Conservation (phyloP, 53 echinoderm and acorn worm species). For the Glandiceps talaboti region DNA sequence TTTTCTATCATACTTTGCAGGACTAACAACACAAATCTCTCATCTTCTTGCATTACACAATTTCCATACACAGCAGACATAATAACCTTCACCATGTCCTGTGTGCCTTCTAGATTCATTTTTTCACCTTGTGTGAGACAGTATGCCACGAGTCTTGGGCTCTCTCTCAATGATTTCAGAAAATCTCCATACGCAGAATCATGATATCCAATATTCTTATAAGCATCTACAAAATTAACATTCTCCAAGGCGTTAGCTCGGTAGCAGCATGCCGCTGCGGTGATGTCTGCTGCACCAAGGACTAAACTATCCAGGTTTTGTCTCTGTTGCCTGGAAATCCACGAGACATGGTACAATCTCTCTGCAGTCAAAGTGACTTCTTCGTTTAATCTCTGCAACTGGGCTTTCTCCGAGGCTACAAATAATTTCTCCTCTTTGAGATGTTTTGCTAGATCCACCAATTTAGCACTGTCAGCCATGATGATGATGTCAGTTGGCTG, state of each 20-base stretch:
- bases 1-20: slow-evolving; percentile 63
- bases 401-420: slow-evolving; percentile 69
- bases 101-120: slow-evolving; percentile 24
- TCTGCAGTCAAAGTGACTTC: slow-evolving; percentile 79
- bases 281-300: slow-evolving; percentile 48
- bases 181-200: slow-evolving; percentile 77
- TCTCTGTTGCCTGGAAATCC: slow-evolving; percentile 88
- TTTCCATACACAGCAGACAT: slow-evolving; percentile 82
- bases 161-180: slow-evolving; percentile 52
- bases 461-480: slow-evolving; percentile 15
- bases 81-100: slow-evolving; percentile 36
- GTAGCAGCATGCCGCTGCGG: slow-evolving; percentile 76
- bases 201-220: slow-evolving; percentile 60
- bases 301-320: slow-evolving; percentile 78
- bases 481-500: background rate
- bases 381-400: slow-evolving; percentile 48
- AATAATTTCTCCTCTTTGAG: slow-evolving; percentile 84
- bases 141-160: slow-evolving; percentile 46
- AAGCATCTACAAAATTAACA: slow-evolving; percentile 70
- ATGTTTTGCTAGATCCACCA: slow-evolving; percentile 63
- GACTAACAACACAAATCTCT: slow-evolving; percentile 49
- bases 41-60: slow-evolving; percentile 72
- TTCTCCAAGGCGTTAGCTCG: slow-evolving; percentile 83
- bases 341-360: slow-evolving; percentile 61
- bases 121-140: slow-evolving; percentile 64